These are phyloP conservation scores for Parochlus steinenii DNA, from an alignment of 2,888 invertebrate genomes.

Conservation along the genomic window DNA sequence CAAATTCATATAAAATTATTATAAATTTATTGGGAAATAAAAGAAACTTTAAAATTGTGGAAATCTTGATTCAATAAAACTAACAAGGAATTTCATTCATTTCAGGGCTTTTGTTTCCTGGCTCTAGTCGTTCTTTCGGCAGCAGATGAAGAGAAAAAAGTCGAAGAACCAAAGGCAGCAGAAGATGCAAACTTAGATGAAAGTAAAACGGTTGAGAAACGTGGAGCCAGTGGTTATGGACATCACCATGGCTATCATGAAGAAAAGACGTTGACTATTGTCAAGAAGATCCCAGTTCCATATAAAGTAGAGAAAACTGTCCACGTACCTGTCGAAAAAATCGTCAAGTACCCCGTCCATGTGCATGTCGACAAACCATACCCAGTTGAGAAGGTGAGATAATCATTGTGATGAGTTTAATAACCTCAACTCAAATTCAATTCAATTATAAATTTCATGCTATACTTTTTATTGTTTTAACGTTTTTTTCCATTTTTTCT, in stretches of 20 bases:
- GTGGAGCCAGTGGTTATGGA: slow-evolving; percentile 44
- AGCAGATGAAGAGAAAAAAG: slow-evolving; percentile 39
- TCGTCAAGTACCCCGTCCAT: slow-evolving; percentile 62
- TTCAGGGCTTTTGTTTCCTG: slow-evolving; percentile 29
- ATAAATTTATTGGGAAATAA: too few species aligned
- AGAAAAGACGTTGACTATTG: slow-evolving; percentile 52
- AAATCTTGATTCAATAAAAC: too few species aligned
- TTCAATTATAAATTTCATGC: too few species aligned
- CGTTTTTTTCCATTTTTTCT: too few species aligned
- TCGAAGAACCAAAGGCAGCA: slow-evolving; percentile 33
- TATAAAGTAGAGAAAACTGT: too few species aligned
- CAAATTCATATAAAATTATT: too few species aligned
- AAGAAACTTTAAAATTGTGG: too few species aligned
- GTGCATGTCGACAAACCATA: slow-evolving; percentile 62
- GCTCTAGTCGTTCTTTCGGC: slow-evolving; percentile 40
- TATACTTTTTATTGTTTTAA: too few species aligned
- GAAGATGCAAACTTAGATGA: slow-evolving; percentile 34
- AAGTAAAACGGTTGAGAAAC: slow-evolving; percentile 63
- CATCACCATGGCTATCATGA: slow-evolving; percentile 36
- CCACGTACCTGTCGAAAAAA: too few species aligned
- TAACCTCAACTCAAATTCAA: too few species aligned
- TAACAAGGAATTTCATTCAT: too few species aligned
- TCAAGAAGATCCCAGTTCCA: slow-evolving; percentile 55
- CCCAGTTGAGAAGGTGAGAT: slow-evolving; percentile 48
- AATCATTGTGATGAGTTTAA: too few species aligned